Conservation (phyloP, 64 coral and sea anemone genomes). For the Montipora sp. region DNA sequence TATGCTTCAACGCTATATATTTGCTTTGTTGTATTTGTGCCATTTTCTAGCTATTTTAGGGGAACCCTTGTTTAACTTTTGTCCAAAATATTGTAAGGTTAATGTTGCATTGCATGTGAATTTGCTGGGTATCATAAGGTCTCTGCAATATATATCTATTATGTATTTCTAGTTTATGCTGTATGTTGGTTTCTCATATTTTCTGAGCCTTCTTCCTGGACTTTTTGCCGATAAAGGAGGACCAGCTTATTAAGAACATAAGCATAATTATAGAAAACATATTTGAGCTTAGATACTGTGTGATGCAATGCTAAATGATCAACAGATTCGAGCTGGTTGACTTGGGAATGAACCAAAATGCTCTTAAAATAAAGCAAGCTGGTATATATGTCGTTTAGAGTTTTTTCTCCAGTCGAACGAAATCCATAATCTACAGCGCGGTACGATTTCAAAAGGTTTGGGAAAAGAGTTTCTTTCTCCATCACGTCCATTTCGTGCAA, state of each 20-base stretch:
- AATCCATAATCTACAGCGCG: constrained; percentile 4
- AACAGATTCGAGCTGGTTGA: not conserved
- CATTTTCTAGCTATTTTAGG: too few relatives aligned
- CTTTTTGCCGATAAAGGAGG: not conserved
- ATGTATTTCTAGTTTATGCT: too few relatives aligned
- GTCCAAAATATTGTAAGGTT: too few relatives aligned
- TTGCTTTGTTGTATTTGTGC: too few relatives aligned
- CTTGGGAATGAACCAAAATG: not conserved
- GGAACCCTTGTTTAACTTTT: too few relatives aligned
- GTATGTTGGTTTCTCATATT: too few relatives aligned
- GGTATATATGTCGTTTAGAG: constrained; percentile 4
- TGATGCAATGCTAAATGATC: not conserved
- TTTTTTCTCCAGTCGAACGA: not conserved
- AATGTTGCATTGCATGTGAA: not conserved
- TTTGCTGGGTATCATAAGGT: too few relatives aligned
- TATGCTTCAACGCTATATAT: too few relatives aligned
- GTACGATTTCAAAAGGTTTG: constrained; percentile 14
- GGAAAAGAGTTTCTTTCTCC: constrained; percentile 11
- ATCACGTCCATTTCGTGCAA: not conserved
- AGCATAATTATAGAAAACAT: not conserved
- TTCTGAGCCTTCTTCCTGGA: not conserved
- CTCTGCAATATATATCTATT: too few relatives aligned
- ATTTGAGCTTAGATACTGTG: not conserved
- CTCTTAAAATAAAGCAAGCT: not conserved
- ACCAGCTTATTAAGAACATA: not conserved